A percentile compares a stretch with the other conserved stretches of the same genome.
Conservation (phyloP, 2,113 vertebrate genomes). For the Chitala chitala region DNA sequence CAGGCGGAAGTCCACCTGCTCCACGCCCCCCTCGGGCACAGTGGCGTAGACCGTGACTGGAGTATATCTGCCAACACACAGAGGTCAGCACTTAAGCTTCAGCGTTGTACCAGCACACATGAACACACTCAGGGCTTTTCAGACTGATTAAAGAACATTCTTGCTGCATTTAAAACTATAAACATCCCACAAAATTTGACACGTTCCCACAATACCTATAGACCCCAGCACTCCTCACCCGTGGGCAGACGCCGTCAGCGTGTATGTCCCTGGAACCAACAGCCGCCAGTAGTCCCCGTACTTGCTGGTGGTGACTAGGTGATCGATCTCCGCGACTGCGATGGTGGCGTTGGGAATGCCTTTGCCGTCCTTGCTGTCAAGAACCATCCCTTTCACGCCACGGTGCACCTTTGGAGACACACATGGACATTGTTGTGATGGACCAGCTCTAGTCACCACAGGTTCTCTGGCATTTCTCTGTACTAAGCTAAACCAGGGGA, state of each 20-base stretch:
- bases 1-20: slow-evolving; percentile 83
- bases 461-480: neutral
- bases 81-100: neutral
- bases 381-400: slow-evolving; percentile 81
- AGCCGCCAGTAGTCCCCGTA: slow-evolving; percentile 95
- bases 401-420: slow-evolving; percentile 71
- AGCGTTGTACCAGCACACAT: too few species aligned
- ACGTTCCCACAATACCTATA: neutral
- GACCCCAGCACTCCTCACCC: slow-evolving; percentile 65
- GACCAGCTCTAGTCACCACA: neutral
- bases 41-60: slow-evolving; percentile 69
- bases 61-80: slow-evolving; percentile 66
- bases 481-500: too few species aligned
- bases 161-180: too few species aligned
- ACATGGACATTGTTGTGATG: neutral
- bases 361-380: slow-evolving; percentile 71
- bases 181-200: too few species aligned
- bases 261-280: slow-evolving; percentile 75
- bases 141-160: too few species aligned
- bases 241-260: slow-evolving; percentile 77
- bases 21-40: slow-evolving; percentile 61
- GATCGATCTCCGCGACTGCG: slow-evolving; percentile 72
- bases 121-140: neutral
- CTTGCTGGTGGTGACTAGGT: slow-evolving; percentile 73
- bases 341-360: slow-evolving; percentile 90